Conservation (phyloP, 2,113 vertebrate species). For the Cettia cetti region DNA sequence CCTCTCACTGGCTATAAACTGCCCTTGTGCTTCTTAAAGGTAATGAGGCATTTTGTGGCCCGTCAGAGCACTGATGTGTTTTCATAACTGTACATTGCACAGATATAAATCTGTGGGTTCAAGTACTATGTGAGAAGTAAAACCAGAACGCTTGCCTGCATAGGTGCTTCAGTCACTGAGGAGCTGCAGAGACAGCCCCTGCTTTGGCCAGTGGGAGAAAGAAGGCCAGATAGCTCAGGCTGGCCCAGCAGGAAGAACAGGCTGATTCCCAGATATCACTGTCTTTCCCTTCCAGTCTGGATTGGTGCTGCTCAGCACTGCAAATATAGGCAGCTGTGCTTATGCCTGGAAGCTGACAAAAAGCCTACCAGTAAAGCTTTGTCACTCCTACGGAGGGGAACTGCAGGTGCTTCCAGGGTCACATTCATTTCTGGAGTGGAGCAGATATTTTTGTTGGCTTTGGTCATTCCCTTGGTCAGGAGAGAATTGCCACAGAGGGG, state of each 20-base stretch:
- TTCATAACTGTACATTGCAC: background rate
- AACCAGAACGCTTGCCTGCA: background rate
- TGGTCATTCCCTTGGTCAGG: background rate
- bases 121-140: background rate
- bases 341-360: background rate
- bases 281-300: accelerated
- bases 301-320: accelerated
- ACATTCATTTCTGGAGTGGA: background rate
- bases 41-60: background rate
- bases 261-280: background rate
- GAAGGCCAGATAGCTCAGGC: background rate
- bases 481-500: background rate
- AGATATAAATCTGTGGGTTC: background rate
- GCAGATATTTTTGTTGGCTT: background rate
- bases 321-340: background rate
- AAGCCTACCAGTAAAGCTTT: background rate
- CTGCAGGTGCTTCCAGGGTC: background rate
- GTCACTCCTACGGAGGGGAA: background rate
- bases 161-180: background rate
- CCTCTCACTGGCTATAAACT: background rate
- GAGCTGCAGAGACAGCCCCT: background rate
- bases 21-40: background rate
- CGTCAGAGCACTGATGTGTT: background rate
- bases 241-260: background rate
- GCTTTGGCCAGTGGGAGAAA: background rate